These are phyloP conservation scores for Therioaphis trifolii DNA, from an alignment of 2,888 invertebrate species.

Conservation along the genomic window DNA sequence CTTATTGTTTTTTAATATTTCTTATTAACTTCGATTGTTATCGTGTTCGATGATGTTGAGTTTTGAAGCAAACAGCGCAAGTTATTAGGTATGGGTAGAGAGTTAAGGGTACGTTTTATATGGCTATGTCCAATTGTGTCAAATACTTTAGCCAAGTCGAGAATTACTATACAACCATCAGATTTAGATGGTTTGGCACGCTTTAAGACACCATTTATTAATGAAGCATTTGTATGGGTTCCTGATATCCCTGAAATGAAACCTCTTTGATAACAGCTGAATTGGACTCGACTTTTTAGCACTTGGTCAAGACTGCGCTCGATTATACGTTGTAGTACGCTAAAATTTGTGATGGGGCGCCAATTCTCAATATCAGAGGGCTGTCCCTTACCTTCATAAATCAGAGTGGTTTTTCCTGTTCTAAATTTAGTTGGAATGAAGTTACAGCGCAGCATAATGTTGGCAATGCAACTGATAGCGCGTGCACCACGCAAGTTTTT, in stretches of 20 bases:
- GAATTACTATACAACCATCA: not conserved
- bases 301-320: not conserved
- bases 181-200: not conserved
- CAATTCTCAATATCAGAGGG: not conserved
- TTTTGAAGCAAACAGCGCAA: too few species aligned
- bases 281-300: not conserved
- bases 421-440: not conserved
- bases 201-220: slow-evolving; percentile 2
- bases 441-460: not conserved
- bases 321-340: slow-evolving; percentile 7
- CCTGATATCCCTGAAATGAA: not conserved
- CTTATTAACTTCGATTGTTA: not conserved
- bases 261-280: slow-evolving; percentile 1
- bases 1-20: not conserved
- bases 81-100: not conserved
- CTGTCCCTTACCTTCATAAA: not conserved
- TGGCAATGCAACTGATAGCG: not conserved
- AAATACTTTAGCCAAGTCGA: not conserved
- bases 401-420: not conserved
- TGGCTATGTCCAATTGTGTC: slow-evolving; percentile 15
- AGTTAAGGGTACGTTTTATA: not conserved
- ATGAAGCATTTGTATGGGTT: not conserved
- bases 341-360: not conserved
- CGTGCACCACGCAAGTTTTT: not conserved
- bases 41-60: not conserved